Percentiles rank a stretch among this genome's conserved stretches.
These are phyloP conservation scores for Neopelma chrysocephalum DNA, from an alignment of 2,797 vertebrate genomes.

Conservation along the genomic window DNA sequence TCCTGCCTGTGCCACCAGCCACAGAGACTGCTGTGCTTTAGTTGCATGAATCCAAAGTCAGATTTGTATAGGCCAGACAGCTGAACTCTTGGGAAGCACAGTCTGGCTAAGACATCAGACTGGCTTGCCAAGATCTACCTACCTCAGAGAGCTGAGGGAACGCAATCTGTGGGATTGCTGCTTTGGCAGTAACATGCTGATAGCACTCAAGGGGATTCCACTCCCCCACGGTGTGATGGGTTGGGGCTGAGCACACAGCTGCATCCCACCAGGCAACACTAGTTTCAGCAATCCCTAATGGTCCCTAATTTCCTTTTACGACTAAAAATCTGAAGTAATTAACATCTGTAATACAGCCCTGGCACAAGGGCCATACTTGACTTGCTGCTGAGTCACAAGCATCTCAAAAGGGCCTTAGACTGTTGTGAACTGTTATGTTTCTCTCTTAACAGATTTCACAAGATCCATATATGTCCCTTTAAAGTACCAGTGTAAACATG, in stretches of 20 bases:
- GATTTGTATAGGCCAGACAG: not conserved
- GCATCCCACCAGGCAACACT: not conserved
- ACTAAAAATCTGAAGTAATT: not conserved
- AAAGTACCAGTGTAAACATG: not conserved
- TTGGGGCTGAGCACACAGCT: conserved; percentile 12
- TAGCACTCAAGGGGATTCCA: not conserved
- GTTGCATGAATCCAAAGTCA: not conserved
- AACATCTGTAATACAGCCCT: not conserved
- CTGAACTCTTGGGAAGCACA: not conserved
- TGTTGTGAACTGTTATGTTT: not conserved
- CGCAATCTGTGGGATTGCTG: not conserved
- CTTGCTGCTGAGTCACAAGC: not conserved
- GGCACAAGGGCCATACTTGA: not conserved
- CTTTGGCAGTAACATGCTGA: not conserved
- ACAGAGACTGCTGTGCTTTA: not conserved
- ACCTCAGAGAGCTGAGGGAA: not conserved
- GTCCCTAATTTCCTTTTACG: not conserved
- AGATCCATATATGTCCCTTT: not conserved
- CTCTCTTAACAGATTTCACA: not conserved
- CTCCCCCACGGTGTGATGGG: not conserved
- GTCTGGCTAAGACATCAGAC: not conserved
- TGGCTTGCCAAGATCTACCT: not conserved
- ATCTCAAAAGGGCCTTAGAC: not conserved
- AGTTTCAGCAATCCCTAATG: not conserved
- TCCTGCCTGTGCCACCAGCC: not conserved